phyloP scores from a whole-genome alignment of 2,888 invertebrate species.

The Carpatolechia fugitivella region DNA sequence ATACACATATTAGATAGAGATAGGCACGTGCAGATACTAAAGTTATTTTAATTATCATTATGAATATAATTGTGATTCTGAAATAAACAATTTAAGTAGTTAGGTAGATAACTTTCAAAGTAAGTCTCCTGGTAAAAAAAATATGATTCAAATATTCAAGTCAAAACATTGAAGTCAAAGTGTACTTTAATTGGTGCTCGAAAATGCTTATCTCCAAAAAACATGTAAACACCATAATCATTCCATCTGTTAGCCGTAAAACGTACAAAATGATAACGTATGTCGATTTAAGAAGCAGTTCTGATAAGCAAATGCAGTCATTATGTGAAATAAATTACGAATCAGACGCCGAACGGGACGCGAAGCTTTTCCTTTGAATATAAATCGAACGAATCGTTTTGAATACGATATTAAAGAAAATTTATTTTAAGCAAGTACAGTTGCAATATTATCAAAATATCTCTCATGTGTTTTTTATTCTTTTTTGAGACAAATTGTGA shows the following conservation, averaged over 20 bases:
- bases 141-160: no score
- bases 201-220: no score
- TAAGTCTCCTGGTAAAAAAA: no score
- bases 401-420: background rate
- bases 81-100: no score
- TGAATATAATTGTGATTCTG: background rate
- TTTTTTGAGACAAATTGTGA: no score
- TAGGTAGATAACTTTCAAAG: no score
- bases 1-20: background rate
- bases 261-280: conserved; percentile 20
- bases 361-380: conserved; percentile 14
- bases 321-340: conserved; percentile 23
- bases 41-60: background rate
- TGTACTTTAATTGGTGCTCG: no score
- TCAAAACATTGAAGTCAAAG: no score
- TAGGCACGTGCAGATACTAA: background rate
- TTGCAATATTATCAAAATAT: no score
- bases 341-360: conserved; percentile 15
- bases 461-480: no score
- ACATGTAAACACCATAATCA: conserved; percentile 11
- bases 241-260: conserved; percentile 17
- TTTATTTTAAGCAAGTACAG: background rate
- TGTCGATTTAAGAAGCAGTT: conserved; percentile 21
- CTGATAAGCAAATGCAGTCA: conserved; percentile 26
- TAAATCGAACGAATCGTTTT: conserved; percentile 7